Conservation (phyloP, 1,140 invertebrate species). For the Riptortus pedestris region DNA sequence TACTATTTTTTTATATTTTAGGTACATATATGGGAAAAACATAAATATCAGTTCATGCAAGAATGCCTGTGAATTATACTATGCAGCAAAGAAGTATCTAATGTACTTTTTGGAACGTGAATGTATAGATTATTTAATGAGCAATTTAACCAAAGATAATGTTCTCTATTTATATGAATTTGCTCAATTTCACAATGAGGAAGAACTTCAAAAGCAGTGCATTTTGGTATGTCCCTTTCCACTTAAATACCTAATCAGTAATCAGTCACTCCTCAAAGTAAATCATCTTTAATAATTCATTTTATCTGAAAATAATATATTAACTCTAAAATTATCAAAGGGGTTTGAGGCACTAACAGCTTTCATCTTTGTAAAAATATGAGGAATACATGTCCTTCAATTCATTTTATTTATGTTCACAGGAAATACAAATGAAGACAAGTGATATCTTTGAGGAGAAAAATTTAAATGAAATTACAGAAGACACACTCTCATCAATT, state of each 20-base stretch:
- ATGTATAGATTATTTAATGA: slow-evolving; percentile 69
- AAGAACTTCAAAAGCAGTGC: slow-evolving; percentile 65
- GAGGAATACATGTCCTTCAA: no score
- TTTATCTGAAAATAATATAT: no score
- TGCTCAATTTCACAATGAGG: slow-evolving; percentile 71
- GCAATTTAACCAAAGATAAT: slow-evolving; percentile 63
- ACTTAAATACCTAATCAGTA: no score
- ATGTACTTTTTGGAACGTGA: slow-evolving; percentile 65
- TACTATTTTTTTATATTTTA: slow-evolving; percentile 32
- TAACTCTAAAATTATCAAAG: no score
- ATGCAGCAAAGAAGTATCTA: slow-evolving; percentile 81
- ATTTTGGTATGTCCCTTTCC: slow-evolving; percentile 53
- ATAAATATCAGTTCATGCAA: slow-evolving; percentile 68
- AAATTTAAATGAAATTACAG: slow-evolving; percentile 63
- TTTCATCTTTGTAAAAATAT: no score
- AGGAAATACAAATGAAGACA: slow-evolving; percentile 43
- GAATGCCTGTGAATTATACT: slow-evolving; percentile 72
- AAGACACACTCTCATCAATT: slow-evolving; percentile 58
- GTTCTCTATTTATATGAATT: slow-evolving; percentile 76
- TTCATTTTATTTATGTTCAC: no score
- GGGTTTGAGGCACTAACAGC: no score
- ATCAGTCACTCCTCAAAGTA: background rate
- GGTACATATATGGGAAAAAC: slow-evolving; percentile 72
- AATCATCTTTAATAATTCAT: background rate
- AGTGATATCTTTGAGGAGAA: slow-evolving; percentile 58